Evolutionary conservation across 2,888 invertebrate genomes (phyloP), one percentile per base, ranked within the genome.

Genomic region (Agapostemon virescens): DNA sequence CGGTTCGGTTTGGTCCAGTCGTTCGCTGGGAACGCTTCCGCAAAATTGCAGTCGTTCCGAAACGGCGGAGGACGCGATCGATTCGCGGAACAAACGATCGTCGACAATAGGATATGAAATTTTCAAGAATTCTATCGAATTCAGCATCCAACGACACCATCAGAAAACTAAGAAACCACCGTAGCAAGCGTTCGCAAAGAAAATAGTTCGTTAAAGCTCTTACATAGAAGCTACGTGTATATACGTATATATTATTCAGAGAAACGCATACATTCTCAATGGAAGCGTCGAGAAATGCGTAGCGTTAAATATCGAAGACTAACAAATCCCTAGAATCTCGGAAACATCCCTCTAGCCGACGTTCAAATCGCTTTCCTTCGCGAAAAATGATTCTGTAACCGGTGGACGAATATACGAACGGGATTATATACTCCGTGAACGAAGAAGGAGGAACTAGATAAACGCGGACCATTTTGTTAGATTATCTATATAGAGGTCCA

Each of bases 361-460:
- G 13, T 26, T 64, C 30, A n/a, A 71, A 66, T 49, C 17, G 36
- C 23, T 69, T 74, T 36, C 17, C 30, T 26, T 26, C n/a, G 26
- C 15, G 20, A 23, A 73, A 36, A 69, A 23, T 55, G 58, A 30
- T 49, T 26, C 4, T 64, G 49, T n/a, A 58, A n/a, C 40, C 30
- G 17, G 45, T 15, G 38, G 40, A 69, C 30, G 33, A 67, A 71
- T 17, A 64, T 42, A 30, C 15, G 58, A 69, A 66, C n/a, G 63
- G 26, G n/a, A n/a, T n/a, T n/a, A 40, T 69, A 33, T 58, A 26
- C 33, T 33, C 52, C 55, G n/a, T 58, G 63, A 68, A 33, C 3
- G 79, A 80, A 58, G 69, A 73, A 67, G 55, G 66, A 74, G 49
- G 45, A 80, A 79, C 80, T 79, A 79, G 80, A 79, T 80, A 69